These are phyloP conservation scores for Hemibagrus wyckioides DNA, from an alignment of 2,113 vertebrate species.

Conservation along the genomic window DNA sequence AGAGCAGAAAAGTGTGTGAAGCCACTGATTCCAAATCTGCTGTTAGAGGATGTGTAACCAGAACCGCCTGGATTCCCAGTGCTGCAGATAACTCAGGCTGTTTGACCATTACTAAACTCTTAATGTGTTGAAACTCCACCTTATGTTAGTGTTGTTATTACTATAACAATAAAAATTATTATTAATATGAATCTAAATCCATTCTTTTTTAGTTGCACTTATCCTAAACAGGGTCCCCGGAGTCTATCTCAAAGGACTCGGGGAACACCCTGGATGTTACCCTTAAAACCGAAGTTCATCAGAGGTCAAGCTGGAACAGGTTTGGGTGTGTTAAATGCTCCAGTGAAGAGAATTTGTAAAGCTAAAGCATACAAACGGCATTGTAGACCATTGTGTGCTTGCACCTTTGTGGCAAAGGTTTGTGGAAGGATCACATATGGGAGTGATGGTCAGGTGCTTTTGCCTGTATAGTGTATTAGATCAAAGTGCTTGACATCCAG, in stretches of 20 bases:
- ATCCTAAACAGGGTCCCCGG: too few relatives aligned
- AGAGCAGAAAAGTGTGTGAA: not conserved
- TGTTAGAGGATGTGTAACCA: not conserved
- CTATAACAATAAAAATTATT: too few relatives aligned
- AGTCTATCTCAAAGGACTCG: too few relatives aligned
- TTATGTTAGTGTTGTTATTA: too few relatives aligned
- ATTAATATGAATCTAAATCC: too few relatives aligned
- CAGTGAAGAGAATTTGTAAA: not conserved
- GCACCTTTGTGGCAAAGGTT: not conserved
- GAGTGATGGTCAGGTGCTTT: not conserved
- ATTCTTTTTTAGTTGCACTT: too few relatives aligned
- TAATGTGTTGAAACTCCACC: not conserved
- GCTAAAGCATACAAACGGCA: not conserved
- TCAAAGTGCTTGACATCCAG: not conserved
- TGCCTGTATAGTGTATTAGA: not conserved
- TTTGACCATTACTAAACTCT: not conserved
- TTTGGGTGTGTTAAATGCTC: not conserved
- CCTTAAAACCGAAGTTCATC: too few relatives aligned
- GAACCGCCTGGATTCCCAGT: not conserved
- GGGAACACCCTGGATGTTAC: too few relatives aligned
- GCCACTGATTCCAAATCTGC: conserved; percentile 25
- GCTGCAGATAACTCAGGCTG: not conserved
- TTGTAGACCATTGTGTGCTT: not conserved
- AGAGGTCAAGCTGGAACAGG: not conserved
- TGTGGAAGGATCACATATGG: not conserved